Percentiles rank a stretch among this genome's conserved stretches.
Conservation (phyloP, 1,140 invertebrate species). For the Ridgeia piscesae region DNA sequence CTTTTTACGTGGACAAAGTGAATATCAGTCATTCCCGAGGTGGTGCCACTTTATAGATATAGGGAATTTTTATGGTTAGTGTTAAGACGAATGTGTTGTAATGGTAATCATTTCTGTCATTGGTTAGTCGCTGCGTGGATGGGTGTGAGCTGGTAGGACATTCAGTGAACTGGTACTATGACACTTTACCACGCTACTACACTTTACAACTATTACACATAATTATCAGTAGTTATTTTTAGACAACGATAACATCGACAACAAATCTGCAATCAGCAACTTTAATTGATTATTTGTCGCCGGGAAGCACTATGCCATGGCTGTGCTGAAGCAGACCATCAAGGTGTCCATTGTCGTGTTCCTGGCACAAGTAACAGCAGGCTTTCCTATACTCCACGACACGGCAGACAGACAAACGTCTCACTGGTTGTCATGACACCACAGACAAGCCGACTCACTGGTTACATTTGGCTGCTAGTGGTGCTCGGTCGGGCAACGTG, state of each 20-base stretch:
- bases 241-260: background rate
- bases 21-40: too few relatives aligned
- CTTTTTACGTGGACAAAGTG: too few relatives aligned
- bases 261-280: constrained; percentile 1
- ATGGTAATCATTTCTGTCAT: too few relatives aligned
- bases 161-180: too few relatives aligned
- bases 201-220: background rate
- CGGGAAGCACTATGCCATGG: background rate
- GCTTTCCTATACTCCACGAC: background rate
- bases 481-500: background rate
- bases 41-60: too few relatives aligned
- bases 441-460: too few relatives aligned
- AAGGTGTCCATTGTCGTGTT: background rate
- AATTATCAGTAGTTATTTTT: background rate
- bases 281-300: background rate
- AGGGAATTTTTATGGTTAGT: too few relatives aligned
- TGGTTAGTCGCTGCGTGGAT: too few relatives aligned
- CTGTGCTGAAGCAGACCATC: background rate
- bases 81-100: too few relatives aligned
- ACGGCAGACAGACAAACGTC: background rate
- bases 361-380: background rate
- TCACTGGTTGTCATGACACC: background rate
- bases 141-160: too few relatives aligned
- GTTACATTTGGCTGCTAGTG: background rate
- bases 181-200: too few relatives aligned